Evolutionary conservation across 2,797 vertebrate genomes (phyloP), one percentile per base, ranked within the genome.

Genomic region (Sphaeramia orbicularis): DNA sequence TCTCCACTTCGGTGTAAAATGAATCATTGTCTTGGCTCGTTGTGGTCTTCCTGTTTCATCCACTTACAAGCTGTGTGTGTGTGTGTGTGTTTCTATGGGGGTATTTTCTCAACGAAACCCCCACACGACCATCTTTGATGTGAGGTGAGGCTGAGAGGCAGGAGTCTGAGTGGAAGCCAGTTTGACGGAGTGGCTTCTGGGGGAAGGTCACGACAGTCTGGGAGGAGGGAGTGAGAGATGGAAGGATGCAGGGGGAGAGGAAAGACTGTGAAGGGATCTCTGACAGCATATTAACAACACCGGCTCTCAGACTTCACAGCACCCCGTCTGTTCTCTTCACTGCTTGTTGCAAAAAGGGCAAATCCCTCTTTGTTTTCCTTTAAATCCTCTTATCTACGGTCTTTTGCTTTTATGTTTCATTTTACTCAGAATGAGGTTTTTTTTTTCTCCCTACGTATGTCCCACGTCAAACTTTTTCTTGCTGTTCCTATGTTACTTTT

Each of bases 241-340:
- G 56, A 59, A 57, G 52, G 32, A 53, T 1, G 44, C 27, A 0
- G 21, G 66, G 61, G 60, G 61, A 58, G 74, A 64, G 61, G 63
- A 61, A 63, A 49, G 56, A 48, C 67, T 75, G 81, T 61, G 83
- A 55, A 63, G 56, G 69, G 73, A 84, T 77, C 59, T 58, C 65
- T 78, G 86, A 84, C 81, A 76, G 66, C 45, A 62, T 71, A 79
- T 87, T 86, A 84, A 84, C 76, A 79, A 68, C 37, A 40, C 64
- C 7, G 8, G 44, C 52, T 67, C 80, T 50, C 79, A 64, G 40
- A 74, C 80, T 78, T 83, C 76, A 86, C 80, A 87, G 78, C 76
- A 60, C 64, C 36, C 35, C 27, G 51, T 88, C 88, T 86, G 76
- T 86, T 83, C 72, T 83, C 55, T 67, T 72, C 80, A 66, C 81